Evolutionary conservation across 2,113 vertebrate genomes (phyloP).

Genomic region (Myiagra hebetior): DNA sequence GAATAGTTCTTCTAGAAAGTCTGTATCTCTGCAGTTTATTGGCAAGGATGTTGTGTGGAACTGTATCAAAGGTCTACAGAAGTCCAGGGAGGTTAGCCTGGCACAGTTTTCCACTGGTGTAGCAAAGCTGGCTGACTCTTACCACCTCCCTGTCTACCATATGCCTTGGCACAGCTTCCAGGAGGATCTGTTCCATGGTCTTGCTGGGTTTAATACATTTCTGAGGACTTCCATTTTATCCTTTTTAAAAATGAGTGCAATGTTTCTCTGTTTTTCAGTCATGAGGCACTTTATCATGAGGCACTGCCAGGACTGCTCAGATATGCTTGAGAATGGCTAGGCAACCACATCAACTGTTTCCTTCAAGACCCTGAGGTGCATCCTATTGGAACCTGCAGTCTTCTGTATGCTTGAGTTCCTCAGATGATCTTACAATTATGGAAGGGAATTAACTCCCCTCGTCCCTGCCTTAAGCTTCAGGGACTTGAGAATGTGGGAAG

Average conservation of each 20-base stretch:
- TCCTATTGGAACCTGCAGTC: neutral
- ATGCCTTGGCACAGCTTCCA: neutral
- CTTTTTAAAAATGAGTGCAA: neutral
- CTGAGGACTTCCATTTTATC: neutral
- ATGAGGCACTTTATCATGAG: neutral
- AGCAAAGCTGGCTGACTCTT: neutral
- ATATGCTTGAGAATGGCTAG: neutral
- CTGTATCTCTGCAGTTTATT: accelerated
- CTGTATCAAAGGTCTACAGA: neutral
- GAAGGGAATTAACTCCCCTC: neutral
- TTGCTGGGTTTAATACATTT: neutral
- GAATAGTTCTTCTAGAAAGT: neutral
- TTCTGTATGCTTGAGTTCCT: neutral
- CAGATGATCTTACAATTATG: neutral
- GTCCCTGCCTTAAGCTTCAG: neutral
- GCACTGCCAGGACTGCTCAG: neutral
- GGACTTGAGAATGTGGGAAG: neutral
- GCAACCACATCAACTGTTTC: neutral
- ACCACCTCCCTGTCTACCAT: neutral
- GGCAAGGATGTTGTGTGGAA: neutral
- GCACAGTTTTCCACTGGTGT: neutral
- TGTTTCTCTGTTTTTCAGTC: neutral
- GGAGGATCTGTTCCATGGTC: neutral
- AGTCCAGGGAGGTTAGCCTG: neutral
- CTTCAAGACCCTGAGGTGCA: neutral